Evolutionary conservation across 2,113 vertebrate genomes (phyloP).

Genomic region (Cyanistes caeruleus): DNA sequence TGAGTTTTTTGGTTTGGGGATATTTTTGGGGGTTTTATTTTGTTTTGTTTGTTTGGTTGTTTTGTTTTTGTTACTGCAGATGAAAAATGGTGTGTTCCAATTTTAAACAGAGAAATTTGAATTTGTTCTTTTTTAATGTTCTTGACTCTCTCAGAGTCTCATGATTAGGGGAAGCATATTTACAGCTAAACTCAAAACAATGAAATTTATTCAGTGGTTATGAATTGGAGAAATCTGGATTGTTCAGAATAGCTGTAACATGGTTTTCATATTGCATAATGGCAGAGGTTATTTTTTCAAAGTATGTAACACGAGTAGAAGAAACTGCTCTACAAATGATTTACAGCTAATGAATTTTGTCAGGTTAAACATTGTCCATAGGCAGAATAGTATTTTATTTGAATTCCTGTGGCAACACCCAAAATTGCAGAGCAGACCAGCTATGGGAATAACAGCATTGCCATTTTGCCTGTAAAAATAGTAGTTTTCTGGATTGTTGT

Average conservation of each 20-base stretch:
- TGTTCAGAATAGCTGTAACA: background rate
- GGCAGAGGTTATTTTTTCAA: background rate
- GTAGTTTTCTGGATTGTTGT: background rate
- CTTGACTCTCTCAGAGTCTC: background rate
- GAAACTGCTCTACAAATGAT: background rate
- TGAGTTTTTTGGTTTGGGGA: too few relatives aligned
- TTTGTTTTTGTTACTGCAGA: background rate
- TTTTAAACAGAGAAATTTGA: background rate
- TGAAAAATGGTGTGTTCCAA: background rate
- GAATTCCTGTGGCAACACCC: background rate
- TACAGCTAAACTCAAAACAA: slow-evolving; percentile 3
- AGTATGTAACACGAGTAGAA: background rate
- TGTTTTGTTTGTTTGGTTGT: background rate
- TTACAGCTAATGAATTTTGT: background rate
- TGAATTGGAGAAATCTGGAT: background rate
- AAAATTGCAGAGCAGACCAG: background rate
- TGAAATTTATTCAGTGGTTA: background rate
- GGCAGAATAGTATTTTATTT: background rate
- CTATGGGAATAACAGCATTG: background rate
- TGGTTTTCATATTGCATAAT: background rate
- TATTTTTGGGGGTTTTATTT: background rate
- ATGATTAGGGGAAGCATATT: slow-evolving; percentile 30
- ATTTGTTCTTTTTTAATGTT: background rate
- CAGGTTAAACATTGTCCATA: background rate
- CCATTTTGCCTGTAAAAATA: background rate